Evolutionary conservation across 2,888 invertebrate species (phyloP), one percentile per base, ranked within the genome.

Genomic region (Bugula neritina): DNA sequence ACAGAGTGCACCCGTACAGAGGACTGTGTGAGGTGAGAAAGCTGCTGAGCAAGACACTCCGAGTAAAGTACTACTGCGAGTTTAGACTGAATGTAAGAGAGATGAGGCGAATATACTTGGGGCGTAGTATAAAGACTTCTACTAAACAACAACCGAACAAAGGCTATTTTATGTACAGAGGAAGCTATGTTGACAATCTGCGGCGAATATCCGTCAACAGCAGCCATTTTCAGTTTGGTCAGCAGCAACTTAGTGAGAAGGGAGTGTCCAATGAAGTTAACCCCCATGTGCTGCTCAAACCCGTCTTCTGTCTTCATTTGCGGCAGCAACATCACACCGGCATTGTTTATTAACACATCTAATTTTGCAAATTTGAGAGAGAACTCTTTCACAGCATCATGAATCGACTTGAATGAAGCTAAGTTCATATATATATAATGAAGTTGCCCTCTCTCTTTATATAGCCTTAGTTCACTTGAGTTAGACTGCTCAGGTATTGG

Each of bases 251-350:
- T 63, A n/a, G 63, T 63, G 2, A 63, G 63, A 13, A 25, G 21
- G 27, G n/a, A 27, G 27, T 63, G 63, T 5, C 63, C 63, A 13
- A 63, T 27, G 5, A 63, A 34, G 63, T 63, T 63, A 27, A 63
- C 63, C 27, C 63, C 63, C 29, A 63, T 63, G 63, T 63, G 63
- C 2, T 27, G 25, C 27, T 63, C 63, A 63, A 63, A 63, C 10
- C 31, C 31, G 10, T 63, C 25, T 29, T 29, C 63, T 17, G 63
- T 63, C 63, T 63, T 31, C 10, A 31, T 10, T 13, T 29, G 31
- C 10, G 63, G 63, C 21, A 13, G 5, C 27, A 63, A n/a, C 63
- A 63, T 63, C 2, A 31, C 27, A 10, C 63, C 63, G 31, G 63
- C 63, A 31, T 63, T 63, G 63, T 63, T 63, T 21, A 63, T 63